Evolutionary conservation across 2,888 invertebrate genomes (phyloP).

Genomic region (Hyposoter dolosus): DNA sequence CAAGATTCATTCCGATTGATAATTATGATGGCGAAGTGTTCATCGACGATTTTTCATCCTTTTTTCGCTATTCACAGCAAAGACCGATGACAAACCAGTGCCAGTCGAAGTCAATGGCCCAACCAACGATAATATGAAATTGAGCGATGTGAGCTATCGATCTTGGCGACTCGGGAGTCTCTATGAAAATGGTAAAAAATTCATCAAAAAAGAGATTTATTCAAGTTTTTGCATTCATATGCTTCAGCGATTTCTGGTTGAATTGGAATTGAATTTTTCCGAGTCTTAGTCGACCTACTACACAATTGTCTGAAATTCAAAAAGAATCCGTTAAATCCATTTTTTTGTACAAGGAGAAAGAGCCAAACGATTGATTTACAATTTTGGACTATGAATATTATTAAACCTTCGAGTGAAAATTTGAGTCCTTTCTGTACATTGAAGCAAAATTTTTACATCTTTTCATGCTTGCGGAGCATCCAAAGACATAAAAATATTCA

Average conservation of each 20-base stretch:
- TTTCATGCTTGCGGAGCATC: not conserved
- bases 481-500: not conserved
- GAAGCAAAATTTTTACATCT: too few relatives aligned
- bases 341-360: too few relatives aligned
- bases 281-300: too few relatives aligned
- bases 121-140: slow-evolving; percentile 78
- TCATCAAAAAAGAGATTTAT: not conserved
- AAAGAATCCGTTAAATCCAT: too few relatives aligned
- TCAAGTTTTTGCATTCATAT: too few relatives aligned
- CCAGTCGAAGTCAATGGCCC: slow-evolving; percentile 60
- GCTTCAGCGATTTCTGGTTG: too few relatives aligned
- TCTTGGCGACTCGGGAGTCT: slow-evolving; percentile 83
- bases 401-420: too few relatives aligned
- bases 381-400: too few relatives aligned
- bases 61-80: slow-evolving; percentile 50
- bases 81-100: slow-evolving; percentile 59
- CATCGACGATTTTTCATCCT: not conserved
- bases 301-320: too few relatives aligned
- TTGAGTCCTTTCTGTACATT: too few relatives aligned
- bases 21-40: not conserved
- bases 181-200: slow-evolving; percentile 78
- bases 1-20: not conserved
- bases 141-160: slow-evolving; percentile 82
- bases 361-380: too few relatives aligned
- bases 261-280: too few relatives aligned